A percentile compares a stretch with the other conserved stretches of the same genome.
phyloP scores from a whole-genome alignment of 2,113 vertebrate species.

The Pogonocichla stellata region DNA sequence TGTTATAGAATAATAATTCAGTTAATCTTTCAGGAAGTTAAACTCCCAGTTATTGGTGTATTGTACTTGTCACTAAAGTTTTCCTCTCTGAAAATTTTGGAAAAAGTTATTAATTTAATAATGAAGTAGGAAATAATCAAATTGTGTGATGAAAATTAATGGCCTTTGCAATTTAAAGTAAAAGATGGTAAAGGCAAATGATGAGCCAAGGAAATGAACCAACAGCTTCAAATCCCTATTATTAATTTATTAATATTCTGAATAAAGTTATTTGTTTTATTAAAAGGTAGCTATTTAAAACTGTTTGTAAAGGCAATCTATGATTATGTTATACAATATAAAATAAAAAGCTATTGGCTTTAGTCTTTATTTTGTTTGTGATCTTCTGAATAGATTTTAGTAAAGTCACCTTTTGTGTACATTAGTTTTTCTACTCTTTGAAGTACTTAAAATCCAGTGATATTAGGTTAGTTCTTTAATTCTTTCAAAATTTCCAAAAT shows the following conservation, averaged over 20 bases:
- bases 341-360: background rate
- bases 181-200: background rate
- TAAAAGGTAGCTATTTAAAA: background rate
- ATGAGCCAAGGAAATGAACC: background rate
- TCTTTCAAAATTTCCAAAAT: background rate
- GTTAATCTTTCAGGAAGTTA: background rate
- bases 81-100: background rate
- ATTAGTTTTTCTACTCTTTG: background rate
- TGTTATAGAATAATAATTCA: background rate
- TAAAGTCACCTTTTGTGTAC: background rate
- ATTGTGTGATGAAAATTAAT: background rate
- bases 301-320: background rate
- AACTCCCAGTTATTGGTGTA: background rate
- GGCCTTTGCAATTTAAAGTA: background rate
- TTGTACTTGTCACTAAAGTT: background rate
- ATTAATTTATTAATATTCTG: background rate
- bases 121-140: background rate
- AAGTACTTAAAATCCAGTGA: background rate
- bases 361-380: background rate
- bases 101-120: background rate
- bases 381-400: background rate
- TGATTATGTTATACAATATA: background rate
- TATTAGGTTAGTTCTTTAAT: background rate
- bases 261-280: background rate
- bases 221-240: background rate